phyloP scores from a whole-genome alignment of 2,797 vertebrate species.

The Glossophaga mutica region DNA sequence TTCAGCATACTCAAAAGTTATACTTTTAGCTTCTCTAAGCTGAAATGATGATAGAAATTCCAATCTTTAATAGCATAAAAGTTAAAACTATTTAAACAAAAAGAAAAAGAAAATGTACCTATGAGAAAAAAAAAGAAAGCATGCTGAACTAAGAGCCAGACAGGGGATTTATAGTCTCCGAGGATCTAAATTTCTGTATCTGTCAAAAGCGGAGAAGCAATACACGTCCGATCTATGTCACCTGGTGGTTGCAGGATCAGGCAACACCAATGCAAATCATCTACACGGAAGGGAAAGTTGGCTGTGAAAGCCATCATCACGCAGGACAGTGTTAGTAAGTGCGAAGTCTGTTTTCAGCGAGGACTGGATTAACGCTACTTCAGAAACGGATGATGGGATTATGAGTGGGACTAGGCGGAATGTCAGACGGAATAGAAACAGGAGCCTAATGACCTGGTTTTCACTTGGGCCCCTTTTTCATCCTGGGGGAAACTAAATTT shows the following conservation, averaged over 20 bases:
- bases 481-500: background rate
- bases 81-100: constrained; percentile 18
- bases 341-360: background rate
- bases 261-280: background rate
- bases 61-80: constrained; percentile 10
- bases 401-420: background rate
- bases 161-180: background rate
- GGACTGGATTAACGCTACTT: background rate
- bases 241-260: background rate
- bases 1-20: constrained; percentile 29
- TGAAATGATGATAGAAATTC: background rate
- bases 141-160: background rate
- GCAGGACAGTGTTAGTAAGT: background rate
- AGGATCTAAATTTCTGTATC: background rate
- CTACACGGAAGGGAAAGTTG: background rate
- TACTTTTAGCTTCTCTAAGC: constrained; percentile 27
- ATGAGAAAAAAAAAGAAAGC: background rate
- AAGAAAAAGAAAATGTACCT: constrained; percentile 5
- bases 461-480: background rate
- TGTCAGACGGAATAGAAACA: background rate
- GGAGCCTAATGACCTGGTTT: background rate
- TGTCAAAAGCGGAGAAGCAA: background rate
- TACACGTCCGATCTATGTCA: background rate
- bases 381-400: background rate
- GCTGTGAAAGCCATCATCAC: background rate